phyloP scores from a whole-genome alignment of 2,797 vertebrate genomes.

The Eulemur albifrons region DNA sequence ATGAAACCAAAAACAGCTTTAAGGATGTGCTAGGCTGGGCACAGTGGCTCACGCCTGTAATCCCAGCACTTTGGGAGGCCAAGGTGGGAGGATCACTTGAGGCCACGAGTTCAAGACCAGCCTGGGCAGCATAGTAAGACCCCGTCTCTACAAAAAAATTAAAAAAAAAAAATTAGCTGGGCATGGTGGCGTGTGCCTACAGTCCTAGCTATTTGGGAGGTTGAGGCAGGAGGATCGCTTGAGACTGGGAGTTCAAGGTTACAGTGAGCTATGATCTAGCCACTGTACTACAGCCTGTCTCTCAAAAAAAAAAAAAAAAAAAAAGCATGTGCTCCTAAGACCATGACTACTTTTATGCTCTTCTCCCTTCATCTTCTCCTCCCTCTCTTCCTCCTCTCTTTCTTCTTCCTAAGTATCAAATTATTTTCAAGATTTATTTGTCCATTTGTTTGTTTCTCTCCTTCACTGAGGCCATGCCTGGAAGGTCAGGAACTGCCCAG shows the following conservation, averaged over 20 bases:
- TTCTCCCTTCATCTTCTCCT: background rate
- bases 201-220: background rate
- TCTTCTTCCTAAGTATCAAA: background rate
- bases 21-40: too few relatives aligned
- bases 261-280: too few relatives aligned
- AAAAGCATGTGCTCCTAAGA: background rate
- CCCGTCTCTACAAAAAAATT: background rate
- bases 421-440: background rate
- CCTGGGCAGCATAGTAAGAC: background rate
- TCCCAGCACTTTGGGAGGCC: background rate
- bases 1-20: background rate
- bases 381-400: background rate
- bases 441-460: background rate
- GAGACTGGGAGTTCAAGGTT: too few relatives aligned
- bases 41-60: background rate
- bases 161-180: background rate
- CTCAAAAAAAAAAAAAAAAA: too few relatives aligned
- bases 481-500: background rate
- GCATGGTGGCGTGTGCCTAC: background rate
- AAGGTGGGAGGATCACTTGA: background rate
- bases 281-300: too few relatives aligned
- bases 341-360: background rate
- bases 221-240: background rate
- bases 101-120: background rate
- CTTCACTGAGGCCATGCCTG: background rate